Evolutionary conservation across 2,888 invertebrate species (phyloP), one percentile per base, ranked within the genome.

Genomic region (Tromatobia lineatoria): DNA sequence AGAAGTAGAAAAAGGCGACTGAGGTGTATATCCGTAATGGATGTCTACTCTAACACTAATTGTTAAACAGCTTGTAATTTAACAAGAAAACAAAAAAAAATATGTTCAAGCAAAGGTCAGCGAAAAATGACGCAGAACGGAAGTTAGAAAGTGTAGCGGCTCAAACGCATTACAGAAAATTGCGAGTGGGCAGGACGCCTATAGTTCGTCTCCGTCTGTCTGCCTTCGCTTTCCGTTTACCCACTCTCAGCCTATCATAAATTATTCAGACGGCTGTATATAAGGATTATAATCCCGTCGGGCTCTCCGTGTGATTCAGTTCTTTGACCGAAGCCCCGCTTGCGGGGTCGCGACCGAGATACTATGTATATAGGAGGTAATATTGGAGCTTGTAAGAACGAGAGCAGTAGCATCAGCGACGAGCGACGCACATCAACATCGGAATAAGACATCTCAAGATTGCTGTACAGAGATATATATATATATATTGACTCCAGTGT

Each of bases 251-350:
- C 69, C 34, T 11, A 18, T 67, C 61, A 78, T 83, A 77, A 81
- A 74, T 78, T 64, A 84, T 66, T 74, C 77, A 77, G 77, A 47
- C 69, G 61, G 47, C 42, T 79, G 45, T 74, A 79, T 52, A 52
- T 52, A 45, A 64, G 64, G 71, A 74, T 74, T 81, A 81, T 70
- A 74, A 78, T 74, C 77, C 45, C 64, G 70, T 25, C 57, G 57
- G 34, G 74, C 34, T 82, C 79, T 77, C 74, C 82, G 74, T 66
- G 74, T 25, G 77, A 64, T 83, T 88, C 88, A 82, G 83, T 86
- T 80, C 88, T 88, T 85, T 86, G 85, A 88, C 88, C 87, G 86
- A 88, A 88, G 82, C 88, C 88, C 69, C 80, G 83, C 81, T 67
- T 73, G 50, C 74, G 81, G 81, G 83, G 81, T 78, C 80, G 69